Percentiles rank a stretch among this genome's conserved stretches.
Evolutionary conservation across 2,888 invertebrate genomes (phyloP).

Genomic region (Cetonia aurata): DNA sequence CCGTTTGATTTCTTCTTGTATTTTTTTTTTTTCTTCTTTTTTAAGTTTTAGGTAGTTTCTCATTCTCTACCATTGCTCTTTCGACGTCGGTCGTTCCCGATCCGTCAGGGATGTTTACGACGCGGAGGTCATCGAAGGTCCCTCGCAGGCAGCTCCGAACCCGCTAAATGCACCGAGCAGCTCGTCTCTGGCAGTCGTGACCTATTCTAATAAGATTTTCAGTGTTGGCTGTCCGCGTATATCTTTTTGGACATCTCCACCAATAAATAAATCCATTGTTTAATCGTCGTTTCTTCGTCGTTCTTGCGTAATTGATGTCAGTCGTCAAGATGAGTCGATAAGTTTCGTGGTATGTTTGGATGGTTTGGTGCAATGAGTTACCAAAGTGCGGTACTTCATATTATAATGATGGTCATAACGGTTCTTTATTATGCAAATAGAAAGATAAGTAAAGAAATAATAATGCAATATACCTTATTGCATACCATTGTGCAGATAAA

Average conservation of each 20-base stretch:
- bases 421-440: no score
- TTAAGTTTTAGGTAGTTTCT: slow-evolving; percentile 19
- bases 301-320: slow-evolving; percentile 24
- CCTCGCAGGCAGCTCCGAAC: slow-evolving; percentile 1
- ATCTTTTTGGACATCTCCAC: slow-evolving; percentile 30
- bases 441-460: no score
- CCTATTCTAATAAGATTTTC: slow-evolving; percentile 45
- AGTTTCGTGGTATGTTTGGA: no score
- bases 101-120: slow-evolving; percentile 24
- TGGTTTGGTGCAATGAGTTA: no score
- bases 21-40: slow-evolving; percentile 37
- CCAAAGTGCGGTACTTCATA: no score
- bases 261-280: slow-evolving; percentile 31
- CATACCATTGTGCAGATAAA: no score
- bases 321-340: neutral
- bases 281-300: neutral
- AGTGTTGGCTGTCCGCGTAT: slow-evolving; percentile 15
- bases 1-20: neutral
- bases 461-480: no score
- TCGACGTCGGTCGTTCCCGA: slow-evolving; percentile 21
- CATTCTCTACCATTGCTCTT: slow-evolving; percentile 1
- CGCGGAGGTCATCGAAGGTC: slow-evolving; percentile 40
- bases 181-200: slow-evolving; percentile 35
- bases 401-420: no score
- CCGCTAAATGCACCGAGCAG: slow-evolving; percentile 30